Percentiles rank a stretch among this genome's conserved stretches.
phyloP scores from a whole-genome alignment of 1,140 invertebrate species.

The Zaprionus gabonicus region DNA sequence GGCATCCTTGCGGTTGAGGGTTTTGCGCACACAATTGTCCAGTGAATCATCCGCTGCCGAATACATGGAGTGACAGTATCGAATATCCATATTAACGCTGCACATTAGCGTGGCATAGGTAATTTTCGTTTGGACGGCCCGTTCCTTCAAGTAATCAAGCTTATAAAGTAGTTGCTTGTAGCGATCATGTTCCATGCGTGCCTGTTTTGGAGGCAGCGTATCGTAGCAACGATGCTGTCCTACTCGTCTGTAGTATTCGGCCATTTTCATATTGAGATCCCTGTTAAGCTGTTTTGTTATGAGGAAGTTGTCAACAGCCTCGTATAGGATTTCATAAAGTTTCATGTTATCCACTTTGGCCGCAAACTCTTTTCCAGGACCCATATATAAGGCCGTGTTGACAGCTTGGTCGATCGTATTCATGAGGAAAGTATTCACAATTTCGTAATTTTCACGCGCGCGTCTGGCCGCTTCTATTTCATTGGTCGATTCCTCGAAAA shows the following conservation, averaged over 20 bases:
- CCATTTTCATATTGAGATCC: conserved; percentile 15
- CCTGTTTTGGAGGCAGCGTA: neutral
- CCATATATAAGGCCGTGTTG: conserved; percentile 6
- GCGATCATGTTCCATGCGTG: neutral
- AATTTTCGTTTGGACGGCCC: conserved; percentile 4
- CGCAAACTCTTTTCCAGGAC: neutral
- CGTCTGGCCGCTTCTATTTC: neutral
- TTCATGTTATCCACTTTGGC: conserved; percentile 27
- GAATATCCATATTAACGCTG: conserved; percentile 25
- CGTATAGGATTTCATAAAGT: neutral
- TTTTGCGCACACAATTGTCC: conserved; percentile 10
- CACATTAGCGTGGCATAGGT: neutral
- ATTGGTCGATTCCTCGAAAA: neutral
- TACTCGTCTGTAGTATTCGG: conserved; percentile 33
- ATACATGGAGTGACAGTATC: neutral
- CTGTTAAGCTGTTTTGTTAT: conserved; percentile 4
- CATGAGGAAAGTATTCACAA: conserved; percentile 1
- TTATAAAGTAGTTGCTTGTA: neutral
- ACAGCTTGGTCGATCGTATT: conserved; percentile 22
- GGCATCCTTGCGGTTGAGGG: conserved; percentile 23
- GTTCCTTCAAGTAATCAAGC: conserved; percentile 24
- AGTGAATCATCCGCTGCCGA: neutral
- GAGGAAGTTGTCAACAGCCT: neutral
- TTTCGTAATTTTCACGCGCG: neutral
- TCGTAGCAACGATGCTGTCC: conserved; percentile 18